Conservation (phyloP, 2,888 invertebrate species). For the Limenitis camilla region DNA sequence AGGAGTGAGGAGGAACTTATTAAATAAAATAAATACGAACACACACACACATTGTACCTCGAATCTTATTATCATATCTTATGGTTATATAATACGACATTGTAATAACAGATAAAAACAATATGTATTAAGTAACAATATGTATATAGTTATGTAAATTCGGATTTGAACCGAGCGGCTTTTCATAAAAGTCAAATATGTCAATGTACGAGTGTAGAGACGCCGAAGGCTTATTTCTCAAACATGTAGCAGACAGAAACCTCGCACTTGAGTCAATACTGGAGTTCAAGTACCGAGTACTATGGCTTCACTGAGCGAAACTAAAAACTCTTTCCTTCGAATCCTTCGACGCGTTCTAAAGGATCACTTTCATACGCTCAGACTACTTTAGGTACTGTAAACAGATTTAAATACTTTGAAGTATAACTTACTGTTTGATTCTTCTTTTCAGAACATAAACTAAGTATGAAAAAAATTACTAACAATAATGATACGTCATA, state of each 20-base stretch:
- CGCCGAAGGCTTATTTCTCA: constrained; percentile 30
- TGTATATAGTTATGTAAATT: no score
- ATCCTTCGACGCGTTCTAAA: constrained; percentile 11
- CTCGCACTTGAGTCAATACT: constrained; percentile 64
- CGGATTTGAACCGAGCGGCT: neutral
- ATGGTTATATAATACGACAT: no score
- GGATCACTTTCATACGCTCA: constrained; percentile 10
- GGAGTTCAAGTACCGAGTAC: constrained; percentile 36
- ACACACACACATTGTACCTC: no score
- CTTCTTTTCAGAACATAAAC: no score
- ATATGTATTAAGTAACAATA: no score
- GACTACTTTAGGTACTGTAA: neutral
- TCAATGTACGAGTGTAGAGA: constrained; percentile 21
- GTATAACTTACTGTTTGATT: no score
- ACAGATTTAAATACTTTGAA: neutral
- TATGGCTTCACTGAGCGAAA: constrained; percentile 47
- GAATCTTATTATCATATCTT: no score
- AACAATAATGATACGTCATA: no score
- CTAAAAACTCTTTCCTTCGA: constrained; percentile 15
- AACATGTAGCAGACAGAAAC: constrained; percentile 36
- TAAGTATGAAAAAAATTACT: no score
- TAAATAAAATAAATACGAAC: no score
- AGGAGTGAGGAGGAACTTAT: no score
- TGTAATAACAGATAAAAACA: no score
- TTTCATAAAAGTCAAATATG: constrained; percentile 9